These are phyloP conservation scores for Diorhabda elongata DNA, from an alignment of 1,140 invertebrate species.

Conservation along the genomic window DNA sequence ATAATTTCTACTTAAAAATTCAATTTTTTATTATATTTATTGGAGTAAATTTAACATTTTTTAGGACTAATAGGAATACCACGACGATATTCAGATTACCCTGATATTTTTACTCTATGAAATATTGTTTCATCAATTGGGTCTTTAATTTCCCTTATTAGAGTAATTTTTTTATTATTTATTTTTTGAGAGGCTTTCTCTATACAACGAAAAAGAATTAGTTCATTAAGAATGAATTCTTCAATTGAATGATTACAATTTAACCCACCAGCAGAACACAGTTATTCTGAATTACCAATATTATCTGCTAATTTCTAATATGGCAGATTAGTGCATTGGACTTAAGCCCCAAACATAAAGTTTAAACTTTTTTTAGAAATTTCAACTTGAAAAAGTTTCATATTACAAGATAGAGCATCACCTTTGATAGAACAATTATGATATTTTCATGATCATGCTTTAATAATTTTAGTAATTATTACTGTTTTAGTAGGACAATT, in stretches of 20 bases:
- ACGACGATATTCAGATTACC: constrained; percentile 68
- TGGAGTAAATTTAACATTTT: constrained; percentile 71
- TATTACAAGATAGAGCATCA: constrained; percentile 41
- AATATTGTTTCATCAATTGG: no score
- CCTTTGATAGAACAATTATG: constrained; percentile 58
- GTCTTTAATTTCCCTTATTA: no score
- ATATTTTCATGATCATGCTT: constrained; percentile 58
- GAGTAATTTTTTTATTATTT: no score
- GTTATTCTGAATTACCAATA: constrained; percentile 54
- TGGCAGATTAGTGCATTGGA: constrained; percentile 55
- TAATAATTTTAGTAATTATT: constrained; percentile 55
- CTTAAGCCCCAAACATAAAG: constrained; percentile 60
- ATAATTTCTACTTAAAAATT: constrained; percentile 55
- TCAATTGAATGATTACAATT: constrained; percentile 59
- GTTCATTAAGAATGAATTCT: constrained; percentile 47
- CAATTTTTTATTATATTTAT: constrained; percentile 61
- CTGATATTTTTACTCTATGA: constrained; percentile 47
- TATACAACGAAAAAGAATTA: constrained; percentile 46
- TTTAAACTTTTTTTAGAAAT: constrained; percentile 53
- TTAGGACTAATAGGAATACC: constrained; percentile 70
- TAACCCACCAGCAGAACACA: constrained; percentile 54
- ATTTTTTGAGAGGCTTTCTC: no score
- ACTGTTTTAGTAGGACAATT: constrained; percentile 58
- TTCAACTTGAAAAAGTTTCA: constrained; percentile 40
- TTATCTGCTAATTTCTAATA: constrained; percentile 53